These are phyloP conservation scores for Rotaria macrura DNA, from an alignment of 2,888 invertebrate species.

Conservation along the genomic window DNA sequence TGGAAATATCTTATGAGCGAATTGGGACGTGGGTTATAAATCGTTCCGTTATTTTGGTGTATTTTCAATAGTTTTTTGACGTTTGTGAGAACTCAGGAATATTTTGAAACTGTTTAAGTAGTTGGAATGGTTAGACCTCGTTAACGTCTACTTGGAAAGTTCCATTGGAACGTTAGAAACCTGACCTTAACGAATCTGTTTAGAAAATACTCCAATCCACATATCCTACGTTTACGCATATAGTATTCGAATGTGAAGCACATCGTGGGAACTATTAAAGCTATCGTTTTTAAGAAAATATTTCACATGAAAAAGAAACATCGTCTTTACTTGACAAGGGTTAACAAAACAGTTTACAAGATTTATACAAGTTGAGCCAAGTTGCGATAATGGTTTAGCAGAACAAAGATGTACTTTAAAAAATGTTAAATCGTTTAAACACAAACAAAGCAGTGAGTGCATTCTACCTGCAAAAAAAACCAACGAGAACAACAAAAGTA, in stretches of 20 bases:
- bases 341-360: neutral
- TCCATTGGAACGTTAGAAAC: no score
- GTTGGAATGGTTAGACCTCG: no score
- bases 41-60: no score
- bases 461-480: neutral
- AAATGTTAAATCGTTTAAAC: neutral
- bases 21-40: no score
- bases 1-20: no score
- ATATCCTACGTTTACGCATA: neutral
- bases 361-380: neutral
- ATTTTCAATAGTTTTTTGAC: no score
- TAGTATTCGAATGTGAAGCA: neutral
- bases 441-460: neutral
- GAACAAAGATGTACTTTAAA: neutral
- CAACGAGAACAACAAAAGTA: neutral
- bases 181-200: no score
- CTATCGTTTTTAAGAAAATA: neutral
- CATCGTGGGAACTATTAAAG: neutral
- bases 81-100: no score
- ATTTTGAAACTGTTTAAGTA: no score
- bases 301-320: neutral
- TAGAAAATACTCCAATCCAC: no score
- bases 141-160: no score
- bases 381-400: neutral
- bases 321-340: neutral